Conservation (phyloP, 2,888 invertebrate species). For the Epirrita christyi region DNA sequence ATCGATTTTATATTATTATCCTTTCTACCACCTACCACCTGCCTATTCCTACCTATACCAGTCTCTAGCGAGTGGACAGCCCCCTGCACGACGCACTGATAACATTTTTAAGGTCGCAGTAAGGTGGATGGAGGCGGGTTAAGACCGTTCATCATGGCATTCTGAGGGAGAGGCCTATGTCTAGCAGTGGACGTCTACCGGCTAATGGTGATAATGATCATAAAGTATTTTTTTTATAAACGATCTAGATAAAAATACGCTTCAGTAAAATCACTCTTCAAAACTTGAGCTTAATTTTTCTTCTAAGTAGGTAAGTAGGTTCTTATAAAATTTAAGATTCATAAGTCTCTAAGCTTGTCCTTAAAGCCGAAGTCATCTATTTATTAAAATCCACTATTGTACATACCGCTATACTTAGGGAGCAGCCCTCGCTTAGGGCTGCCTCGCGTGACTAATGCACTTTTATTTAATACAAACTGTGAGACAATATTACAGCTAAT, state of each 20-base stretch:
- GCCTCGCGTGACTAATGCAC: constrained; percentile 62
- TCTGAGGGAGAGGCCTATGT: no score
- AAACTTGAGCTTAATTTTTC: constrained; percentile 5
- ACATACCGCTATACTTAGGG: constrained; percentile 29
- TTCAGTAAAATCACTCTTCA: neutral
- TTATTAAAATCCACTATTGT: constrained; percentile 37
- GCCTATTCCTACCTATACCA: no score
- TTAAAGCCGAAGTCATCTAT: constrained; percentile 28
- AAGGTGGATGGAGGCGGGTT: no score
- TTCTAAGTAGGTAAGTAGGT: neutral
- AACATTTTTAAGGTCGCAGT: no score
- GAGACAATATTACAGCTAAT: constrained; percentile 52
- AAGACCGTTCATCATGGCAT: no score
- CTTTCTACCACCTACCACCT: no score
- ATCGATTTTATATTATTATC: no score
- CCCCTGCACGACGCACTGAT: no score
- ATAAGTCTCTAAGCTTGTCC: constrained; percentile 25
- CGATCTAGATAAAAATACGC: neutral
- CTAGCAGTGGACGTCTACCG: no score
- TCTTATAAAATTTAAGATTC: neutral
- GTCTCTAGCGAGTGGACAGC: no score
- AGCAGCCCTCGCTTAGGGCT: constrained; percentile 50
- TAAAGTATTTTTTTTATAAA: no score
- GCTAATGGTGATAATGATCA: no score
- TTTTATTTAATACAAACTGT: constrained; percentile 53